Conservation (phyloP, 2,888 invertebrate species). For the Eucera pruinosa region DNA sequence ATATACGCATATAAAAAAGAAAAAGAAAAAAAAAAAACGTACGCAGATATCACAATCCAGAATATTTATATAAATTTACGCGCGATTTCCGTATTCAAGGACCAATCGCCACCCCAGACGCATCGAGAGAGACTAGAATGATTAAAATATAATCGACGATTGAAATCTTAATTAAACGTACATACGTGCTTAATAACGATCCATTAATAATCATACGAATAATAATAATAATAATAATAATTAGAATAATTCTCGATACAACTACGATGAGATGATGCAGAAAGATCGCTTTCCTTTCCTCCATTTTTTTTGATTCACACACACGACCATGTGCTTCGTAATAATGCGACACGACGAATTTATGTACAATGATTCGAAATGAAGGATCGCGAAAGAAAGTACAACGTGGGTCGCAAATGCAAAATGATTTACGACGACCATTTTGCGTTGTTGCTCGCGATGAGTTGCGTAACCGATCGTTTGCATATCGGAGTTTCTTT, state of each 20-base stretch:
- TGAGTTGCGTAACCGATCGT: conserved; percentile 11
- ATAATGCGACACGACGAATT: conserved; percentile 36
- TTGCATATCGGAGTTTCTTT: conserved; percentile 24
- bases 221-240: conserved; percentile 55
- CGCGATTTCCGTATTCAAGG: conserved; percentile 30
- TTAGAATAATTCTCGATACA: conserved; percentile 34
- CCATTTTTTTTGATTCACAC: conserved; percentile 26
- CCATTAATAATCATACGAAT: conserved; percentile 53
- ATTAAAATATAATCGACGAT: conserved; percentile 74
- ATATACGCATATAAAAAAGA: background rate
- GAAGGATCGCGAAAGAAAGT: conserved; percentile 20
- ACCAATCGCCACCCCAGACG: conserved; percentile 77
- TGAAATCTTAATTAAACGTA: conserved; percentile 48
- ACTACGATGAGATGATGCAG: conserved; percentile 27
- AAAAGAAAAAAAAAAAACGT: conserved; percentile 7
- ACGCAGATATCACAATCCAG: conserved; percentile 54
- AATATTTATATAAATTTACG: conserved; percentile 49
- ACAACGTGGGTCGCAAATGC: background rate
- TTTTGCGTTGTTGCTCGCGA: background rate
- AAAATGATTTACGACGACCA: conserved; percentile 7
- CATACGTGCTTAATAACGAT: conserved; percentile 53
- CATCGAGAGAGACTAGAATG: conserved; percentile 83
- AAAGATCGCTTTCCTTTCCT: background rate
- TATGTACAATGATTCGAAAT: conserved; percentile 48
- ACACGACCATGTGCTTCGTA: conserved; percentile 4